phyloP scores from a whole-genome alignment of 2,888 invertebrate species.

The Oscheius sp. region DNA sequence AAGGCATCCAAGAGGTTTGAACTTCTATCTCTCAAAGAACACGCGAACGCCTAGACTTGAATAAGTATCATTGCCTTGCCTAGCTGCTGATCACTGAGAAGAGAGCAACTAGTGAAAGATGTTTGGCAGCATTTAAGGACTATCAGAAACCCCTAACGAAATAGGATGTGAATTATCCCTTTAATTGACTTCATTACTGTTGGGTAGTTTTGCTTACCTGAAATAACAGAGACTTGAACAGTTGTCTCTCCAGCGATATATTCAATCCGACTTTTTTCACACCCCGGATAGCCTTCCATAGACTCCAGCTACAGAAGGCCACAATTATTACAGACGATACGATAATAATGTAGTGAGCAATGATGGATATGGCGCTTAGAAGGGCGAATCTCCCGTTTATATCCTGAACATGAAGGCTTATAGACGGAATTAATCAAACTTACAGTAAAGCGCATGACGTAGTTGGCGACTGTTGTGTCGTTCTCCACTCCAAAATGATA shows the following conservation, averaged over 20 bases:
- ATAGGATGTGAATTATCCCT: too few relatives aligned
- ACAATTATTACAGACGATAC: not conserved
- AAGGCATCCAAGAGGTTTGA: not conserved
- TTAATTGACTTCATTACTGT: too few relatives aligned
- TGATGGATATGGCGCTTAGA: constrained; percentile 7
- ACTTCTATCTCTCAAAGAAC: too few relatives aligned
- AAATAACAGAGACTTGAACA: constrained; percentile 14
- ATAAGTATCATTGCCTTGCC: too few relatives aligned
- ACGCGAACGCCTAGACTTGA: too few relatives aligned
- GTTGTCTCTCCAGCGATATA: constrained; percentile 10
- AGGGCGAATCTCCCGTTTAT: not conserved
- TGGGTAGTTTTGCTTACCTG: not conserved
- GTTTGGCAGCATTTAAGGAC: too few relatives aligned
- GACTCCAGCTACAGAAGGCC: constrained; percentile 5
- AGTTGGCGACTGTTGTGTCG: constrained; percentile 9
- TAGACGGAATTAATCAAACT: not conserved
- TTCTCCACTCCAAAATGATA: constrained; percentile 13
- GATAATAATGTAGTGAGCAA: constrained; percentile 13
- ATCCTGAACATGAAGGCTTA: not conserved
- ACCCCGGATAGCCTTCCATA: constrained; percentile 6
- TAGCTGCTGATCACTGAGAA: too few relatives aligned
- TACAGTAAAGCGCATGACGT: constrained; percentile 11
- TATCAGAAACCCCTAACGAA: too few relatives aligned
- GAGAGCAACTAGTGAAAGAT: too few relatives aligned
- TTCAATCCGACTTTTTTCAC: constrained; percentile 10